Evolutionary conservation across 2,888 invertebrate genomes (phyloP).

Genomic region (Tholera decimalis): DNA sequence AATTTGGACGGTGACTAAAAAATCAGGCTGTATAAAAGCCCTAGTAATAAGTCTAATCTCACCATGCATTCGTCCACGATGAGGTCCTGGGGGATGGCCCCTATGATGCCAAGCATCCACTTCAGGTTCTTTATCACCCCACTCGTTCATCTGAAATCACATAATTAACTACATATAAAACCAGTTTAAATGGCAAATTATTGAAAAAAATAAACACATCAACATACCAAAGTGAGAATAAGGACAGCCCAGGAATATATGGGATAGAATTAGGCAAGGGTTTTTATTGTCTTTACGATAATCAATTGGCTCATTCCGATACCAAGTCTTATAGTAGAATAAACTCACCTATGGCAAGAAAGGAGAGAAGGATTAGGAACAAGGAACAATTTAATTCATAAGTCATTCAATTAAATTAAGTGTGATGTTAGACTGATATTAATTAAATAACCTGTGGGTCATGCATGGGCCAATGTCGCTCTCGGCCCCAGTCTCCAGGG

Average conservation of each 20-base stretch:
- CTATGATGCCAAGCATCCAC: slow-evolving; percentile 89
- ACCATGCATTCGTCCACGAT: slow-evolving; percentile 89
- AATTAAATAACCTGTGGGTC: slow-evolving; percentile 83
- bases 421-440: not conserved
- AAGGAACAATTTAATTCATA: slow-evolving; percentile 28
- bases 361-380: slow-evolving; percentile 61
- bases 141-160: slow-evolving; percentile 85
- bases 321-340: slow-evolving; percentile 81
- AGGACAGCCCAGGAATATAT: slow-evolving; percentile 89
- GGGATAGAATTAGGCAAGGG: slow-evolving; percentile 87
- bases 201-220: slow-evolving; percentile 49
- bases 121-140: slow-evolving; percentile 89
- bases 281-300: slow-evolving; percentile 82
- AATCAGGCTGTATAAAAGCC: not conserved
- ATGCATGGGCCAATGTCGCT: slow-evolving; percentile 88
- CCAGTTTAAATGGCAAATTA: slow-evolving; percentile 23
- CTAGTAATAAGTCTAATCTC: slow-evolving; percentile 25
- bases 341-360: slow-evolving; percentile 81
- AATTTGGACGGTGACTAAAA: too few relatives aligned
- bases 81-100: slow-evolving; percentile 84
- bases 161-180: slow-evolving; percentile 32
- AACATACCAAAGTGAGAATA: slow-evolving; percentile 88
- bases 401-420: slow-evolving; percentile 21
- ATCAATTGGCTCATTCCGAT: slow-evolving; percentile 86
- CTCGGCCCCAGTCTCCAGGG: slow-evolving; percentile 88